phyloP scores from a whole-genome alignment of 1,140 invertebrate species.

The Penaeus vannamei region DNA sequence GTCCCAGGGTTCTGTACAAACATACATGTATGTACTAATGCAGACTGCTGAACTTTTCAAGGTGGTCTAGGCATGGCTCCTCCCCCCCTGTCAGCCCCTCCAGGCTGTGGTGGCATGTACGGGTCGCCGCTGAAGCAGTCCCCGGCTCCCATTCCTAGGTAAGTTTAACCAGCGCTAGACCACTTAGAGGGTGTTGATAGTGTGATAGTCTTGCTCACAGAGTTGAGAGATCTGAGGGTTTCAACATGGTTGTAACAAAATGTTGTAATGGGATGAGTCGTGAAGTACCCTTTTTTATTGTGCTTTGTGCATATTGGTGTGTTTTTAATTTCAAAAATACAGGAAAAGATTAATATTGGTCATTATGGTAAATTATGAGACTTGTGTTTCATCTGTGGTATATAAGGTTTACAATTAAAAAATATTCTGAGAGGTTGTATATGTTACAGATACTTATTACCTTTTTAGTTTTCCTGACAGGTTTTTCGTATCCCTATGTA shows the following conservation, averaged over 20 bases:
- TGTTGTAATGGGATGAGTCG: too few species aligned
- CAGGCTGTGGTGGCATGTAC: slow-evolving; percentile 61
- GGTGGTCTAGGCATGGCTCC: slow-evolving; percentile 65
- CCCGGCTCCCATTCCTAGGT: slow-evolving; percentile 51
- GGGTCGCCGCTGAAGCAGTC: slow-evolving; percentile 37
- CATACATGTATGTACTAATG: slow-evolving; percentile 61
- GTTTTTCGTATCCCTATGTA: slow-evolving; percentile 57
- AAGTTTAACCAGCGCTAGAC: slow-evolving; percentile 52
- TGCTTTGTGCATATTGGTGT: slow-evolving; percentile 10
- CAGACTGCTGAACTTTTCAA: slow-evolving; percentile 65
- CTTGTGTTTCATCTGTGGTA: neutral
- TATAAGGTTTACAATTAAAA: neutral
- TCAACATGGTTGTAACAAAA: too few species aligned
- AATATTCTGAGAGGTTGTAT: too few species aligned
- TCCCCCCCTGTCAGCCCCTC: slow-evolving; percentile 63
- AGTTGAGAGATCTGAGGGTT: slow-evolving; percentile 11
- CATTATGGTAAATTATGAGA: neutral
- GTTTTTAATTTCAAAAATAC: neutral
- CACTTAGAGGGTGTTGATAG: slow-evolving; percentile 57
- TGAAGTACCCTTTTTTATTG: too few species aligned
- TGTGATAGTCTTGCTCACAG: slow-evolving; percentile 55
- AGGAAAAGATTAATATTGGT: neutral
- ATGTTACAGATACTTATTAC: slow-evolving; percentile 20
- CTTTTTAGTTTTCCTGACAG: slow-evolving; percentile 65
- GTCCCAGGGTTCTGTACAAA: slow-evolving; percentile 50